phyloP scores from a whole-genome alignment of 2,888 invertebrate genomes.

The Melinaea marsaeus region DNA sequence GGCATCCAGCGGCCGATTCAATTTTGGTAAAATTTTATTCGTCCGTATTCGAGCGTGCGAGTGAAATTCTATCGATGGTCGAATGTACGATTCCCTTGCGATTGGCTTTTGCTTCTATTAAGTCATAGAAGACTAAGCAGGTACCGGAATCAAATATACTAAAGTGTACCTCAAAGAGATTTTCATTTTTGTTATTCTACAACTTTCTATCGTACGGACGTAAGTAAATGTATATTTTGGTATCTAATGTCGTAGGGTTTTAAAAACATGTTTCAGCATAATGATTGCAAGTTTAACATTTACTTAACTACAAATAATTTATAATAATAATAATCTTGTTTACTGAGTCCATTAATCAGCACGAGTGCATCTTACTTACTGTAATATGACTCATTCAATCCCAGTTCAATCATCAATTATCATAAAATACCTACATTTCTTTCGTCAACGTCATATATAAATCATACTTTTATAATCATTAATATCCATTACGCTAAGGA shows the following conservation, averaged over 20 bases:
- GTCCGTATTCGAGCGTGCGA: constrained; percentile 62
- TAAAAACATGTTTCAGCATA: too few relatives aligned
- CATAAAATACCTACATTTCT: constrained; percentile 32
- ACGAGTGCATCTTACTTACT: constrained; percentile 28
- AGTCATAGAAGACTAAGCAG: constrained; percentile 28
- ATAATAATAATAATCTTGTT: background rate
- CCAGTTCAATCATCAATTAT: constrained; percentile 33
- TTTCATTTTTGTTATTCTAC: constrained; percentile 8
- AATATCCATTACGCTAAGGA: constrained; percentile 36
- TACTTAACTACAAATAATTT: background rate
- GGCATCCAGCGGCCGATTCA: constrained; percentile 68
- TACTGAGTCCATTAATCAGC: constrained; percentile 23
- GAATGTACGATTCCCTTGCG: constrained; percentile 43
- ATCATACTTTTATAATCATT: constrained; percentile 34
- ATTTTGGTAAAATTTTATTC: constrained; percentile 76
- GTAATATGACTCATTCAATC: constrained; percentile 28
- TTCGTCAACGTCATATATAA: constrained; percentile 30
- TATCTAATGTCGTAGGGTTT: too few relatives aligned
- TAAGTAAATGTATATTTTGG: too few relatives aligned
- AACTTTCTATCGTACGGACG: background rate
- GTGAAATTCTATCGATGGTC: constrained; percentile 66
- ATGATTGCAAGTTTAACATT: too few relatives aligned
- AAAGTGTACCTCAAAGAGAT: constrained; percentile 16
- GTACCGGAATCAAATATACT: constrained; percentile 9
- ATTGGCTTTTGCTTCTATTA: constrained; percentile 46